Evolutionary conservation across 2,797 vertebrate species (phyloP).

Genomic region (Bucorvus abyssinicus): DNA sequence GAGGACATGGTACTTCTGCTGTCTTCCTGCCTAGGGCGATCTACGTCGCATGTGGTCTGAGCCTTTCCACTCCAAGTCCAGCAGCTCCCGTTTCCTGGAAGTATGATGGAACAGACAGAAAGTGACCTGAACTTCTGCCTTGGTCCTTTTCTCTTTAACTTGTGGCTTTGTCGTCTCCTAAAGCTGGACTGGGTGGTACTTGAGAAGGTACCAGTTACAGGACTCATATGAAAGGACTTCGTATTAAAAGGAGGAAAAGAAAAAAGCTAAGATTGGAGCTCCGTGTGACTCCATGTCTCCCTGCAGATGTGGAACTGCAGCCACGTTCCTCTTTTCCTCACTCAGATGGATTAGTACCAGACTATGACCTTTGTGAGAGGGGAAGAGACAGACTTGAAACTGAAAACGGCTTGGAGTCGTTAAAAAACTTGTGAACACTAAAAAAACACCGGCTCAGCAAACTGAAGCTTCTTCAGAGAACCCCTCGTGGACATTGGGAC

Average conservation of each 20-base stretch:
- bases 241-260: constrained; percentile 23
- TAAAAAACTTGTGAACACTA: constrained; percentile 74
- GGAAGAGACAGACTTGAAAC: constrained; percentile 62
- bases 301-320: constrained; percentile 43
- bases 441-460: constrained; percentile 25
- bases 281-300: background rate
- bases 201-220: constrained; percentile 52
- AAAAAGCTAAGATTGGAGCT: constrained; percentile 34
- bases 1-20: background rate
- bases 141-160: constrained; percentile 67
- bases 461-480: constrained; percentile 68
- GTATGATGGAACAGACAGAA: constrained; percentile 90
- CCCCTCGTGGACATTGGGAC: constrained; percentile 74
- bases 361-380: constrained; percentile 56
- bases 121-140: constrained; percentile 68
- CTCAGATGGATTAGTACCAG: constrained; percentile 49
- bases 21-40: constrained; percentile 84
- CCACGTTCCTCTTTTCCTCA: constrained; percentile 44
- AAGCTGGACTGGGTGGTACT: constrained; percentile 70
- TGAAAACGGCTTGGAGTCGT: constrained; percentile 54
- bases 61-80: constrained; percentile 96
- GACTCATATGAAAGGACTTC: constrained; percentile 61
- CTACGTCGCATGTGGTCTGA: constrained; percentile 99
- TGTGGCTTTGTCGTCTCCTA: constrained; percentile 66
- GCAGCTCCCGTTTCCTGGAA: constrained; percentile 96